Base-by-base conservation (phyloP, 2,113 vertebrate genomes). In the Aptenodytes forsteri region DNA sequence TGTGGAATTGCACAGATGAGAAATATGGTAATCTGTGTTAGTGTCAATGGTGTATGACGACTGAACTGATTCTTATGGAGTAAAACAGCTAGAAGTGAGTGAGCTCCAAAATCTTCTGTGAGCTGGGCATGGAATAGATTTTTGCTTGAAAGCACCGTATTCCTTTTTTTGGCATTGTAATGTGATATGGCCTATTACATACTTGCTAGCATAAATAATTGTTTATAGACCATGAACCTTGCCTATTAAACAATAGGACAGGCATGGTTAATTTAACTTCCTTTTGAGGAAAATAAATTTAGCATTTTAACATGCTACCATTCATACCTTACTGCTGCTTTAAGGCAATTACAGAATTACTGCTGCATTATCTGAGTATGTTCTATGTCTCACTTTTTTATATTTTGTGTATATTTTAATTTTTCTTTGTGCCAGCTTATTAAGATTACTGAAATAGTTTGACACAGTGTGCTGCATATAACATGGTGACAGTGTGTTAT, bases 171-270 rank as follows among this genome's bases (percentile, higher is more conserved):
- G 44, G 14, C 54, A 47, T 7, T 87, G n/a, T 61, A 75, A 83
- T 80, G 19, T 83, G 38, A 54, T 65, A 61, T 20, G 80, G 66
- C 49, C 59, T 73, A 54, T 85, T 95, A 69, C 73, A 78, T 71
- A 52, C 38, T 83, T 75, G 54, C 75, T 93, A 62, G 54, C 70
- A 71, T 76, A 94, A 91, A 78, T 96, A 94, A 85, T 89, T 94
- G 73, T 96, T 96, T 95, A 62, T 38, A 87, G 93, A 84, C 78
- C 73, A 29, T 95, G 83, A 91, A 84, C 6, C 2, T 64, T 82
- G 40, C 25, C 56, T 84, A 34, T 89, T 89, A 91, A 90, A 83
- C 78, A 90, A 71, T 13, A 71, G 64, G 61, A 54, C 49, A 90
- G 40, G 38, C 83, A 83, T 40, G 64, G 72, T 71, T 76, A 93